Evolutionary conservation across 2,888 invertebrate genomes (phyloP).

Genomic region (Alentia gelatinosa): DNA sequence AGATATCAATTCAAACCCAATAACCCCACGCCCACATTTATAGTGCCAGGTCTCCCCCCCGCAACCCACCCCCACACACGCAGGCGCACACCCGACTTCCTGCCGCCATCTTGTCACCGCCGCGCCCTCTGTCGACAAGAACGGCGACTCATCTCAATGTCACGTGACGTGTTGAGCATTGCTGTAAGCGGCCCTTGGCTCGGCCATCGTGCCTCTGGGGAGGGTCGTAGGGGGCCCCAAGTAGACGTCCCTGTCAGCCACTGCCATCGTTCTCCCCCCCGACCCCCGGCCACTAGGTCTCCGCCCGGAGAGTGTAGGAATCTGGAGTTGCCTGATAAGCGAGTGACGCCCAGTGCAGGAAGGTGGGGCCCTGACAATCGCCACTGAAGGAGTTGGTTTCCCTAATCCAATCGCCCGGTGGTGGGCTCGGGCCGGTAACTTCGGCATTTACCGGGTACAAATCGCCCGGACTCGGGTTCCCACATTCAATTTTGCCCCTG

Average conservation of each 20-base stretch:
- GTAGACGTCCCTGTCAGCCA: not conserved
- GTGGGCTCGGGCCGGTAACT: not conserved
- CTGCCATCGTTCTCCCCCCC: not conserved
- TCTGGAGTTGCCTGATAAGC: not conserved
- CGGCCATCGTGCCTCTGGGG: not conserved
- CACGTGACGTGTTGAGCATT: conserved; percentile 33
- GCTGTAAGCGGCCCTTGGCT: not conserved
- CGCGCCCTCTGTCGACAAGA: not conserved
- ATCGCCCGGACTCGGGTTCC: not conserved
- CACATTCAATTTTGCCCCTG: conserved; percentile 11
- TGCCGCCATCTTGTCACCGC: not conserved
- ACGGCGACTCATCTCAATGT: not conserved
- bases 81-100: not conserved
- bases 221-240: not conserved
- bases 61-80: not conserved
- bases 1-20: too few species aligned
- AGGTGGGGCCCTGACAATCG: not conserved
- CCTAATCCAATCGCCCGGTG: not conserved
- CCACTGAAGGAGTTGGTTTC: not conserved
- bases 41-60: too few species aligned
- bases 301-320: not conserved
- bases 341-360: not conserved
- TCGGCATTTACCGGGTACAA: conserved; percentile 2
- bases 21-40: too few species aligned
- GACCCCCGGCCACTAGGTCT: not conserved